Evolutionary conservation across 37 sponge, comb jelly and placozoan species (phyloP), one percentile per base, ranked within the genome.

Genomic region (Hexactinellida sp.): DNA sequence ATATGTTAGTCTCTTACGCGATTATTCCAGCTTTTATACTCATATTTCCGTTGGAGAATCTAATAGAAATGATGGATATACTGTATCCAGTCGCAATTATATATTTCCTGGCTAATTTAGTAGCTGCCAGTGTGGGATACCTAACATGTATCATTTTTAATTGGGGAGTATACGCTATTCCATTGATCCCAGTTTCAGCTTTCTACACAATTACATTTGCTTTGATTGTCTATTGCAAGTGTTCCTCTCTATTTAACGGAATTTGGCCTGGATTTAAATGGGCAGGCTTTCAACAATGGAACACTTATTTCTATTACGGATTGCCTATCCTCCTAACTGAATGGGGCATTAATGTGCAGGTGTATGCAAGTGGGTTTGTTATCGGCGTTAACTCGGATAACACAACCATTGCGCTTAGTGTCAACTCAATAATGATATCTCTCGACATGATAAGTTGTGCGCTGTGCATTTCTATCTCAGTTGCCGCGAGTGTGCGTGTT

Each of bases 361-460:
- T 63, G 76, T 63, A 63, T n/a, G 76, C 28, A 32, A 63, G 76
- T 63, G 76, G 76, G 13, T 63, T 63, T n/a, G 13, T 63, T 32
- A 63, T 63, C 3, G 76, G 76, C 3, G 30, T 63, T 23, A 63
- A 28, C 13, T 7, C 76, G 3, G 76, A 63, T 5, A 63, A 63
- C 34, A n/a, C 76, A 32, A 63, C 76, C 3, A 63, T 63, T 7
- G 76, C 76, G 13, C 30, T 63, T 10, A 63, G 76, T n/a, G 30
- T 63, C 34, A 63, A 63, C 76, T 23, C 76, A 32, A n/a, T 63
- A 25, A 63, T 63, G 76, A n/a, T 63, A n/a, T 63, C 76, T 63
- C 76, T 63, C 34, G 76, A 63, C 34, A 63, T 63, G 76, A 63
- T 63, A 10, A 63, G 19, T 63, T 63, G 13, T 63, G 30, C 76